These are phyloP conservation scores for Pterostichus niger DNA, from an alignment of 2,888 invertebrate species.

Conservation along the genomic window DNA sequence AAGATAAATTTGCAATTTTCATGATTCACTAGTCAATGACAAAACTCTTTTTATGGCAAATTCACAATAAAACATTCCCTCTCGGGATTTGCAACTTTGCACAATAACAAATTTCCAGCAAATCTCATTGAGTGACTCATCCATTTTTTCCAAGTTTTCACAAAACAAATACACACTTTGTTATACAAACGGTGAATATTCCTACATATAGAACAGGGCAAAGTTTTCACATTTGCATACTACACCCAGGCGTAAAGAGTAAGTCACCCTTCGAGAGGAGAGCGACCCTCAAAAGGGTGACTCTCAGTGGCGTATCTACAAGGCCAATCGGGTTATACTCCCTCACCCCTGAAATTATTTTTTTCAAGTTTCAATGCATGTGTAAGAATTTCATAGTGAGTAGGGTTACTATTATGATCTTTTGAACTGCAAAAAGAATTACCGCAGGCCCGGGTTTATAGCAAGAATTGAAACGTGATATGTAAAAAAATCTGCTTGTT, in stretches of 20 bases:
- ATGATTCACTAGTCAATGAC: slow-evolving; percentile 9
- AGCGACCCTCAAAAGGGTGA: not conserved
- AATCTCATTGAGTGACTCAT: slow-evolving; percentile 34
- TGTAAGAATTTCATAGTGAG: too few relatives aligned
- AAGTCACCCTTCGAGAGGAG: slow-evolving; percentile 19
- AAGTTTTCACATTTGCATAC: slow-evolving; percentile 33
- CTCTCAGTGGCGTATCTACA: slow-evolving; percentile 1
- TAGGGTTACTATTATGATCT: too few relatives aligned
- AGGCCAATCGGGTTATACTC: not conserved
- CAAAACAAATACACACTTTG: slow-evolving; percentile 36
- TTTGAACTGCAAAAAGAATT: too few relatives aligned
- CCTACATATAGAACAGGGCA: slow-evolving; percentile 9
- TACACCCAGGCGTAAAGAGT: slow-evolving; percentile 13
- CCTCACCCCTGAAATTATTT: not conserved
- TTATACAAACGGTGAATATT: slow-evolving; percentile 33
- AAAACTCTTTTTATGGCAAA: slow-evolving; percentile 10
- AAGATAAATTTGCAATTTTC: not conserved
- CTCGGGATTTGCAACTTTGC: slow-evolving; percentile 13
- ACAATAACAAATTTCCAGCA: slow-evolving; percentile 3
- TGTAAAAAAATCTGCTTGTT: too few relatives aligned
- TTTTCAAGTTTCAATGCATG: too few relatives aligned
- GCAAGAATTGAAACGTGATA: too few relatives aligned
- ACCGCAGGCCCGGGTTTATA: too few relatives aligned
- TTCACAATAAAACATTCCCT: slow-evolving; percentile 9
- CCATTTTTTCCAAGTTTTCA: slow-evolving; percentile 32